These are phyloP conservation scores for Caenorhabditis uteleia DNA, from an alignment of 2,888 invertebrate genomes.

Conservation along the genomic window DNA sequence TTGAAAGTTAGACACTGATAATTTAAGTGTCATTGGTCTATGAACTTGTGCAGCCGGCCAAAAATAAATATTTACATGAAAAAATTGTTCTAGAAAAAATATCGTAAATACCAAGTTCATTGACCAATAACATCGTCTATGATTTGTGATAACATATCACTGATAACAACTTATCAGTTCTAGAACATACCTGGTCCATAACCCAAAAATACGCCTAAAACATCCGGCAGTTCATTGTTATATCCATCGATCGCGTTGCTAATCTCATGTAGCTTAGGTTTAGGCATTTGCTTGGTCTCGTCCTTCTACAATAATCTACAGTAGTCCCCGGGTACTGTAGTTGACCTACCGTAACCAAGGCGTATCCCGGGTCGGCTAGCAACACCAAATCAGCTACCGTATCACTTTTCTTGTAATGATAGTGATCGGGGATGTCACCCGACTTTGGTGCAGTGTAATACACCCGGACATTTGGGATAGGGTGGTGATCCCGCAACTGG, in stretches of 20 bases:
- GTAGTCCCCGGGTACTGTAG: background rate
- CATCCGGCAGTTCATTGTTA: slow-evolving; percentile 50
- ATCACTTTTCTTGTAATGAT: slow-evolving; percentile 42
- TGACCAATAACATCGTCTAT: too few relatives aligned
- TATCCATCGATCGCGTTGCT: slow-evolving; percentile 47
- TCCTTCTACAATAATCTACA: slow-evolving; percentile 25
- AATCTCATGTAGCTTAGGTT: slow-evolving; percentile 36
- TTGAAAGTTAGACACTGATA: too few relatives aligned
- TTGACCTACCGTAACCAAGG: slow-evolving; percentile 49
- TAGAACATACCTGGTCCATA: slow-evolving; percentile 56
- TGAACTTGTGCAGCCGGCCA: too few relatives aligned
- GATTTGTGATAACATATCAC: too few relatives aligned
- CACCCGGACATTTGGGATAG: slow-evolving; percentile 54
- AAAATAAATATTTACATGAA: too few relatives aligned
- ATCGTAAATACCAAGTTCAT: too few relatives aligned
- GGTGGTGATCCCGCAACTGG: slow-evolving; percentile 42
- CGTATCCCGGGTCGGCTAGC: slow-evolving; percentile 49
- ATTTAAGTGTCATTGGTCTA: too few relatives aligned
- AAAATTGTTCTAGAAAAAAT: too few relatives aligned
- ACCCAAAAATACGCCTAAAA: slow-evolving; percentile 53
- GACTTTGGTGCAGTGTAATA: slow-evolving; percentile 50
- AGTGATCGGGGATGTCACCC: slow-evolving; percentile 48
- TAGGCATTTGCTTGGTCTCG: slow-evolving; percentile 34
- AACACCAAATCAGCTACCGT: slow-evolving; percentile 45
- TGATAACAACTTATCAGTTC: too few relatives aligned